A percentile compares a stretch with the other conserved stretches of the same genome.
These are phyloP conservation scores for Plebejus argus DNA, from an alignment of 2,888 invertebrate species.

Conservation along the genomic window DNA sequence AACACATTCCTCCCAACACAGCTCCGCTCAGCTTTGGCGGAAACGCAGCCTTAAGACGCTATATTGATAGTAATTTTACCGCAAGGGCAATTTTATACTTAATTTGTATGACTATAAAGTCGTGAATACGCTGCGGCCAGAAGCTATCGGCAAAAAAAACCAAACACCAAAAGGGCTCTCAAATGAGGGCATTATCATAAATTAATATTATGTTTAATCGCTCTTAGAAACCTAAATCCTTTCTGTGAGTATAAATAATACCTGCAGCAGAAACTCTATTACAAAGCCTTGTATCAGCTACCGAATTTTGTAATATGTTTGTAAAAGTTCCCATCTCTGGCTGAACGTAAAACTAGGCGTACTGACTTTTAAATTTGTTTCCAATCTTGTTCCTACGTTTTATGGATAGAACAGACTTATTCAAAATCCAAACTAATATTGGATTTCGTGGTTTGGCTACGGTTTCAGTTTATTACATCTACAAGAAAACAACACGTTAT, in stretches of 20 bases:
- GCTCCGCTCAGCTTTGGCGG: no score
- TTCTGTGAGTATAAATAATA: neutral
- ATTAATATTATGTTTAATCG: neutral
- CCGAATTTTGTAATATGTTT: slow-evolving; percentile 27
- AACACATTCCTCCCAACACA: no score
- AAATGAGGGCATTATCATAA: neutral
- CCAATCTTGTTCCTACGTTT: slow-evolving; percentile 16
- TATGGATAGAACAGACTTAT: slow-evolving; percentile 18
- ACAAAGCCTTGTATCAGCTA: neutral
- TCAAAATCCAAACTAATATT: slow-evolving; percentile 27
- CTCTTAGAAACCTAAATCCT: neutral
- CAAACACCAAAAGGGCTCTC: no score
- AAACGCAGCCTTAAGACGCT: no score
- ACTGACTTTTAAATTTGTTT: slow-evolving; percentile 27
- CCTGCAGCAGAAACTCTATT: neutral
- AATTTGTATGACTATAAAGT: no score
- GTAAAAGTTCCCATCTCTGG: slow-evolving; percentile 26
- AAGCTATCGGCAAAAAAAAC: no score
- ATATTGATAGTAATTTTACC: no score
- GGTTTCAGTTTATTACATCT: neutral
- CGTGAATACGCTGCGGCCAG: no score
- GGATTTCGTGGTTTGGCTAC: slow-evolving; percentile 9
- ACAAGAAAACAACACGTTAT: slow-evolving; percentile 1
- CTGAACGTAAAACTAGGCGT: slow-evolving; percentile 28
- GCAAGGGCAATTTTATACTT: no score